These are phyloP conservation scores for Cynocephalus volans DNA, from an alignment of 2,113 vertebrate genomes.

Conservation along the genomic window DNA sequence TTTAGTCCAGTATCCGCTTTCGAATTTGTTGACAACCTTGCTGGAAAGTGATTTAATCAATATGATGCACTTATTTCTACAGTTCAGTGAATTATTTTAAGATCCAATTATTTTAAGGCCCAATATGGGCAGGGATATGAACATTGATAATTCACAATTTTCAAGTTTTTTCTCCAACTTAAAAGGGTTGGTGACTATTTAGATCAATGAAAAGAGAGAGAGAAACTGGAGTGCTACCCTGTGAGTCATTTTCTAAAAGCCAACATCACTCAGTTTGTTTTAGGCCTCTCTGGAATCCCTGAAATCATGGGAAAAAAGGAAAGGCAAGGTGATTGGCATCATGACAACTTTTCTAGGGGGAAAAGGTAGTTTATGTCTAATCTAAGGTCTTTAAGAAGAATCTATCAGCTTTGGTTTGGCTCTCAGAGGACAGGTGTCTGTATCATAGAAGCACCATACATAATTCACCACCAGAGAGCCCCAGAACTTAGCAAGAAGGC, in stretches of 20 bases:
- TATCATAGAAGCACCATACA: slow-evolving; percentile 88
- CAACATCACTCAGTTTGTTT: neutral
- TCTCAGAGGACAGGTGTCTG: slow-evolving; percentile 86
- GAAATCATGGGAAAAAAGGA: neutral
- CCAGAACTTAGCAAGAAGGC: slow-evolving; percentile 89
- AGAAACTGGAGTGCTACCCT: neutral
- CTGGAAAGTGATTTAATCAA: neutral
- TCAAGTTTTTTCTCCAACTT: neutral
- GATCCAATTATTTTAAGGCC: neutral
- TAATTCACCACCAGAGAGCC: slow-evolving; percentile 92
- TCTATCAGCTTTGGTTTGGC: slow-evolving; percentile 84
- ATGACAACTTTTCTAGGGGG: slow-evolving; percentile 72
- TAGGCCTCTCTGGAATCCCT: neutral
- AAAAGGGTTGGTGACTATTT: neutral
- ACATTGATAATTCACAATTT: neutral
- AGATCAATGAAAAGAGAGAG: neutral
- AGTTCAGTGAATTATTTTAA: slow-evolving; percentile 21
- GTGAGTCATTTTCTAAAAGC: neutral
- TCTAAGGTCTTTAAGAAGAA: slow-evolving; percentile 83
- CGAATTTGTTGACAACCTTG: neutral
- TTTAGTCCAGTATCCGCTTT: neutral
- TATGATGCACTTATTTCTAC: neutral
- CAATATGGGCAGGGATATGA: neutral
- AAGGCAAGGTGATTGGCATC: slow-evolving; percentile 61
- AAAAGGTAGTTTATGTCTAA: slow-evolving; percentile 70